Evolutionary conservation across 2,113 vertebrate genomes (phyloP).

Genomic region (Neodontobutis hainanensis): DNA sequence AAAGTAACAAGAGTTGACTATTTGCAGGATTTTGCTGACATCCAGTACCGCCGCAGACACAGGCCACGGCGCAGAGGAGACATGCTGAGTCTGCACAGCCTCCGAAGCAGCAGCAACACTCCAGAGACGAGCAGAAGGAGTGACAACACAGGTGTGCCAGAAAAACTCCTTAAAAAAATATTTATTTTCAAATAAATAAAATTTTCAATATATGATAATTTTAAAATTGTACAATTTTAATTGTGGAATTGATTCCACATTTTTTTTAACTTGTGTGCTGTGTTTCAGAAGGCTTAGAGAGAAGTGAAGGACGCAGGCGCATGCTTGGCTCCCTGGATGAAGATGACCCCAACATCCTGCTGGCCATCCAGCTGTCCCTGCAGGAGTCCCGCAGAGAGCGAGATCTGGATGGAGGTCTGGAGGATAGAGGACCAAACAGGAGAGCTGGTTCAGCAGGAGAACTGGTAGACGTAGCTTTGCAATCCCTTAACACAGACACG

Average conservation of each 20-base stretch:
- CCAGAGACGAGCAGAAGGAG: conserved; percentile 87
- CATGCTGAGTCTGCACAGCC: conserved; percentile 90
- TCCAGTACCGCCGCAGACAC: conserved; percentile 95
- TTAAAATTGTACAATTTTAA: not conserved
- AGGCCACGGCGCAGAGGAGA: conserved; percentile 90
- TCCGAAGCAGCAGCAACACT: conserved; percentile 85
- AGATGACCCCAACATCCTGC: conserved; percentile 96
- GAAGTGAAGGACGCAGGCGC: conserved; percentile 82
- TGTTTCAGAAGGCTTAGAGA: conserved; percentile 78
- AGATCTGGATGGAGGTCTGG: conserved; percentile 56
- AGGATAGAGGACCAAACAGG: conserved; percentile 57
- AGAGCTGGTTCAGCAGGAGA: conserved; percentile 52
- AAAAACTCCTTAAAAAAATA: not conserved
- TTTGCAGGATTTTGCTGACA: conserved; percentile 93
- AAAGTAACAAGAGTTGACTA: conserved; percentile 11
- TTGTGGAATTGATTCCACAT: too few species aligned
- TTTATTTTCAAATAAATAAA: not conserved
- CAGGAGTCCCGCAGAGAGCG: conserved; percentile 91
- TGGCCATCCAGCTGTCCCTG: conserved; percentile 96
- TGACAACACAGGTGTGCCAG: conserved; percentile 73
- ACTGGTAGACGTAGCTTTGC: conserved; percentile 60
- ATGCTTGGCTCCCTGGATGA: conserved; percentile 90
- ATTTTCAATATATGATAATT: too few species aligned
- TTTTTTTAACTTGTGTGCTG: not conserved
- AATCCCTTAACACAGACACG: conserved; percentile 46